A percentile compares a stretch with the other conserved stretches of the same genome.
These are phyloP conservation scores for Hippocampus abdominalis DNA, from an alignment of 2,113 vertebrate genomes.

Conservation along the genomic window DNA sequence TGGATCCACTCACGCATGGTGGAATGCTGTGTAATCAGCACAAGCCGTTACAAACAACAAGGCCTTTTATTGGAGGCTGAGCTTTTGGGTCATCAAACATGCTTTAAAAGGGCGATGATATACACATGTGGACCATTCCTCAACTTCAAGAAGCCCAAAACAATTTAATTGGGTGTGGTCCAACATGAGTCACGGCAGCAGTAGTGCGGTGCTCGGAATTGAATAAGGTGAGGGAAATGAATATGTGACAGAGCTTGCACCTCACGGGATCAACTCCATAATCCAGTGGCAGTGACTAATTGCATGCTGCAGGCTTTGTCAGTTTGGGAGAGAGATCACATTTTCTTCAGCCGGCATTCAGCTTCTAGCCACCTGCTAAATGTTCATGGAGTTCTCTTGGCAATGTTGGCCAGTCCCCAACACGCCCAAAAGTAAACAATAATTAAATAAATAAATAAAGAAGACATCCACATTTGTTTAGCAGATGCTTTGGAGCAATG, in stretches of 20 bases:
- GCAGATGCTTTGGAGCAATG: slow-evolving; percentile 16
- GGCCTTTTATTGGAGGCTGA: slow-evolving; percentile 31
- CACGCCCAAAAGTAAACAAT: slow-evolving; percentile 21
- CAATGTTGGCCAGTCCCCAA: slow-evolving; percentile 9
- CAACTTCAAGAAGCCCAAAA: slow-evolving; percentile 42
- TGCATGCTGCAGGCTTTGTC: slow-evolving; percentile 54
- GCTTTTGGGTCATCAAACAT: slow-evolving; percentile 41
- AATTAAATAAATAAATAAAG: slow-evolving; percentile 23
- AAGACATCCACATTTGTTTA: slow-evolving; percentile 32
- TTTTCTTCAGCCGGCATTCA: slow-evolving; percentile 45
- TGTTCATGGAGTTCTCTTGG: slow-evolving; percentile 34
- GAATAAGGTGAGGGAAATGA: slow-evolving; percentile 52
- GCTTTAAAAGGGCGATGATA: slow-evolving; percentile 46
- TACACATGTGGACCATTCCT: slow-evolving; percentile 43
- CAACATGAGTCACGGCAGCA: slow-evolving; percentile 40
- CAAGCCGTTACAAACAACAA: slow-evolving; percentile 27
- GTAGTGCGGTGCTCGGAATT: slow-evolving; percentile 37
- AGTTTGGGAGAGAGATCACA: slow-evolving; percentile 44
- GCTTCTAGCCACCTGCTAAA: slow-evolving; percentile 40
- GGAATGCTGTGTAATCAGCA: slow-evolving; percentile 8
- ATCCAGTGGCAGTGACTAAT: slow-evolving; percentile 62
- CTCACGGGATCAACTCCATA: slow-evolving; percentile 58
- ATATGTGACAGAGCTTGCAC: slow-evolving; percentile 40
- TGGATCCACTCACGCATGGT: slow-evolving; percentile 21
- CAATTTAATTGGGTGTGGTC: slow-evolving; percentile 52